phyloP scores from a whole-genome alignment of 2,888 invertebrate species.

The Coecobrya sp. region DNA sequence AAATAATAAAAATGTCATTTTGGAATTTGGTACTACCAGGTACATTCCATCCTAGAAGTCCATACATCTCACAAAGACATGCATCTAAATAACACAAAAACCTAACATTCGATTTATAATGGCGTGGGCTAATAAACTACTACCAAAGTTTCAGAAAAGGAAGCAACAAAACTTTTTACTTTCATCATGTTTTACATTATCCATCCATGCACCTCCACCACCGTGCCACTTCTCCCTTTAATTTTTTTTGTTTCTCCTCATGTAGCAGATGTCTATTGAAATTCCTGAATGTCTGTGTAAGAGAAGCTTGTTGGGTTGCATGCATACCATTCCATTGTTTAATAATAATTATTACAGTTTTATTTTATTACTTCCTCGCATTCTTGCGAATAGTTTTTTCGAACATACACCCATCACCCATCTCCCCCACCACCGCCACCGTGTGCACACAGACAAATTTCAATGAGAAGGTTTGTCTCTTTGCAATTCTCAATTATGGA shows the following conservation, averaged over 20 bases:
- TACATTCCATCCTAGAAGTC: constrained; percentile 9
- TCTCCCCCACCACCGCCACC: neutral
- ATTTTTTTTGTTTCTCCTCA: neutral
- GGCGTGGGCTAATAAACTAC: constrained; percentile 26
- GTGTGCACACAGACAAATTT: neutral
- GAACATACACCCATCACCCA: neutral
- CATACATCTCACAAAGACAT: neutral
- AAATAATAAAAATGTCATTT: constrained; percentile 17
- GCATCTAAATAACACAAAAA: neutral
- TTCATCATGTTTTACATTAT: constrained; percentile 37
- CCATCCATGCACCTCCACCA: neutral
- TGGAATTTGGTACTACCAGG: constrained; percentile 31
- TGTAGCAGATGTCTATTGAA: constrained; percentile 10
- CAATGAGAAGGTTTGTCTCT: neutral
- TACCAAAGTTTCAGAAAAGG: constrained; percentile 23
- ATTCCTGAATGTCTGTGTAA: constrained; percentile 4
- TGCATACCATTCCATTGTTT: constrained; percentile 41
- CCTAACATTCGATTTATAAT: constrained; percentile 20
- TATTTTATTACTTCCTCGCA: constrained; percentile 37
- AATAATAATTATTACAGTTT: constrained; percentile 49
- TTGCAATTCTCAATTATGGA: neutral
- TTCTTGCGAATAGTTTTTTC: constrained; percentile 19
- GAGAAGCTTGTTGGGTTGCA: constrained; percentile 21
- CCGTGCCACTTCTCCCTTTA: neutral
- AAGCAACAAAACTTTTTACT: neutral